Conservation (phyloP, 2,113 vertebrate genomes). For the Perognathus longimembris region DNA sequence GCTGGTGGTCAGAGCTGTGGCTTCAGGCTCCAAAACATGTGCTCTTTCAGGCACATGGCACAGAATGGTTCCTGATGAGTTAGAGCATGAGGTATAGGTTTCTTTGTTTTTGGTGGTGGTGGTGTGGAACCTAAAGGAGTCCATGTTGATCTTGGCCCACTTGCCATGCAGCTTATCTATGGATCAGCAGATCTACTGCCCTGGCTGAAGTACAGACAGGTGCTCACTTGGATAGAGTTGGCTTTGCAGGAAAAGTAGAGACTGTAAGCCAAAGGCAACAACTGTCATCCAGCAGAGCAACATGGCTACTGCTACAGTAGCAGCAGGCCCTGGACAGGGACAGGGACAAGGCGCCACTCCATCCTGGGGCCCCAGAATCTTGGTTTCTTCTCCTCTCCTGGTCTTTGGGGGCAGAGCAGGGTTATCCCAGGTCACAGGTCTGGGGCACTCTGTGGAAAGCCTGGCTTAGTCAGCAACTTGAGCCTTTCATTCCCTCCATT, state of each 20-base stretch:
- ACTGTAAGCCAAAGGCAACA: fast-evolving
- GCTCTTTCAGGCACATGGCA: too few relatives aligned
- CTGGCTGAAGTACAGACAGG: not conserved
- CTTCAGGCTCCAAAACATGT: not conserved
- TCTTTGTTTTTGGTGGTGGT: too few relatives aligned
- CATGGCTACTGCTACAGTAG: fast-evolving
- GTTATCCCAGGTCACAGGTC: not conserved
- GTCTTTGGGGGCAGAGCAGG: not conserved
- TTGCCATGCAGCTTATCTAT: too few relatives aligned
- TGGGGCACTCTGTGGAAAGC: not conserved
- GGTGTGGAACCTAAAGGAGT: not conserved
- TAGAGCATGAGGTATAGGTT: too few relatives aligned
- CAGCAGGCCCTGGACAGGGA: not conserved
- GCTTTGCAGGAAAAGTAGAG: not conserved
- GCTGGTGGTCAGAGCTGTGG: not conserved
- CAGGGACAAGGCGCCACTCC: fast-evolving
- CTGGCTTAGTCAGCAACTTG: fast-evolving
- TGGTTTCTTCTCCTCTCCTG: not conserved
- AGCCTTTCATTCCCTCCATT: not conserved
- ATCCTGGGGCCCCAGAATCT: not conserved
- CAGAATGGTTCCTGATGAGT: not conserved
- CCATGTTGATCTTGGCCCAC: not conserved
- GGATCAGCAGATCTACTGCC: not conserved
- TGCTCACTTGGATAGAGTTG: not conserved
- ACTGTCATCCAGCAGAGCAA: too few relatives aligned